Evolutionary conservation across 2,113 vertebrate species (phyloP).

Genomic region (Ornithorhynchus anatinus): DNA sequence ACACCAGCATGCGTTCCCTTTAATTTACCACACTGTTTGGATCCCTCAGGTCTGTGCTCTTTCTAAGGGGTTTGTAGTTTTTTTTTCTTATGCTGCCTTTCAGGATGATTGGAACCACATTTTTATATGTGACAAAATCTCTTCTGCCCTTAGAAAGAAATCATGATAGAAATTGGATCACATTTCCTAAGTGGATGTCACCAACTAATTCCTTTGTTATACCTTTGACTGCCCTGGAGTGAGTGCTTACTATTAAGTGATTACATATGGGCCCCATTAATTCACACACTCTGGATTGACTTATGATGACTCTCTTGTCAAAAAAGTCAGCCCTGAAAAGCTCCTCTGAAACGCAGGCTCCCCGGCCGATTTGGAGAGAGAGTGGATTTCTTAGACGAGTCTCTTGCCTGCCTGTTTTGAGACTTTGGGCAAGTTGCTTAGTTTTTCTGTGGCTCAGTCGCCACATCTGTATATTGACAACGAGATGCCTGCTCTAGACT

Average conservation of each 20-base stretch:
- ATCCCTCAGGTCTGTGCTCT: slow-evolving; percentile 51
- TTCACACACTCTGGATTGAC: slow-evolving; percentile 50
- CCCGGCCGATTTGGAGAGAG: background rate
- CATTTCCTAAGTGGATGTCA: slow-evolving; percentile 75
- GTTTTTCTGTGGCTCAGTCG: too few relatives aligned
- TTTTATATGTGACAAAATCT: slow-evolving; percentile 74
- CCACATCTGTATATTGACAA: too few relatives aligned
- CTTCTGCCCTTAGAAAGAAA: slow-evolving; percentile 73
- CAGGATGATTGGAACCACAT: slow-evolving; percentile 74
- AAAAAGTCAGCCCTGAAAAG: slow-evolving; percentile 51
- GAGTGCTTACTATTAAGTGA: slow-evolving; percentile 67
- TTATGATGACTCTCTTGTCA: slow-evolving; percentile 70
- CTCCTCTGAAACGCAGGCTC: slow-evolving; percentile 13
- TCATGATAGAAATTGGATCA: slow-evolving; percentile 73
- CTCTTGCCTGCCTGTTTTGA: too few relatives aligned
- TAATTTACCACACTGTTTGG: slow-evolving; percentile 49
- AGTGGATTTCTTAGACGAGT: too few relatives aligned
- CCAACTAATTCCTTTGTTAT: slow-evolving; percentile 71
- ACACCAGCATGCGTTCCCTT: slow-evolving; percentile 23
- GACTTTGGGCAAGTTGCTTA: too few relatives aligned
- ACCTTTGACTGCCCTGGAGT: slow-evolving; percentile 62
- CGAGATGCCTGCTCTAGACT: too few relatives aligned
- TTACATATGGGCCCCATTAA: slow-evolving; percentile 72
- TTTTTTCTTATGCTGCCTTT: slow-evolving; percentile 51
- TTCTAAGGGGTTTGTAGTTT: too few relatives aligned